These are phyloP conservation scores for Athene cunicularia DNA, from an alignment of 2,113 vertebrate genomes.

Conservation along the genomic window DNA sequence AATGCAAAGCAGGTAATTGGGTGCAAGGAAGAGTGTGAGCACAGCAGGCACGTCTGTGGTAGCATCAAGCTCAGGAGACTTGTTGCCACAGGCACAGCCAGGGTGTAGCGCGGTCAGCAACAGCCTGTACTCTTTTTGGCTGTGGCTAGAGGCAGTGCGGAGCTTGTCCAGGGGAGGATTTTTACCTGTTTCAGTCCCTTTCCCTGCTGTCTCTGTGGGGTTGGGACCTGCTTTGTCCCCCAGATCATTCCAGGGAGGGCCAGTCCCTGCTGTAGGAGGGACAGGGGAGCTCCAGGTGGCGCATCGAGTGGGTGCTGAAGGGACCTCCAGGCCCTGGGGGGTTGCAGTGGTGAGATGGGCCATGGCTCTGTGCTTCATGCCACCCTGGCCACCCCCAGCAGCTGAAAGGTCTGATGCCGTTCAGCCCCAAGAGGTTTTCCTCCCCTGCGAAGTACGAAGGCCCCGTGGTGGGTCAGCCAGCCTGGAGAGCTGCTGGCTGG, in stretches of 20 bases:
- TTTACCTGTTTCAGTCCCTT: neutral
- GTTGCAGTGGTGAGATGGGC: neutral
- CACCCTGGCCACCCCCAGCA: neutral
- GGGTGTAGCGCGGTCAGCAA: neutral
- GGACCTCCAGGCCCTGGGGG: neutral
- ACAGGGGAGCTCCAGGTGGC: neutral
- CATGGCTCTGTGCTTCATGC: neutral
- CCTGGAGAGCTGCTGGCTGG: neutral
- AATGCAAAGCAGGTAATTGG: constrained; percentile 78
- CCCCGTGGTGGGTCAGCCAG: neutral
- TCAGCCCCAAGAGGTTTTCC: neutral
- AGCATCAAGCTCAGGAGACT: neutral
- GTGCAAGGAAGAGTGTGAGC: neutral
- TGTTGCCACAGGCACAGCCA: neutral
- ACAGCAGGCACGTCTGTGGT: neutral
- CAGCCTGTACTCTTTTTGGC: neutral
- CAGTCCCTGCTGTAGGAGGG: neutral
- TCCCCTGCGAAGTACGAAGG: neutral
- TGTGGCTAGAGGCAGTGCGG: neutral
- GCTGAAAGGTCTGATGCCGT: neutral
- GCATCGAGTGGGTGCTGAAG: neutral
- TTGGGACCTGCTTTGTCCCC: neutral
- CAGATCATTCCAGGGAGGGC: neutral
- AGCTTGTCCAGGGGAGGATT: neutral
- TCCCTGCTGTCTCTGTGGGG: neutral